These are phyloP conservation scores for Aselliscus stoliczkanus DNA, from an alignment of 2,797 vertebrate genomes.

Conservation along the genomic window DNA sequence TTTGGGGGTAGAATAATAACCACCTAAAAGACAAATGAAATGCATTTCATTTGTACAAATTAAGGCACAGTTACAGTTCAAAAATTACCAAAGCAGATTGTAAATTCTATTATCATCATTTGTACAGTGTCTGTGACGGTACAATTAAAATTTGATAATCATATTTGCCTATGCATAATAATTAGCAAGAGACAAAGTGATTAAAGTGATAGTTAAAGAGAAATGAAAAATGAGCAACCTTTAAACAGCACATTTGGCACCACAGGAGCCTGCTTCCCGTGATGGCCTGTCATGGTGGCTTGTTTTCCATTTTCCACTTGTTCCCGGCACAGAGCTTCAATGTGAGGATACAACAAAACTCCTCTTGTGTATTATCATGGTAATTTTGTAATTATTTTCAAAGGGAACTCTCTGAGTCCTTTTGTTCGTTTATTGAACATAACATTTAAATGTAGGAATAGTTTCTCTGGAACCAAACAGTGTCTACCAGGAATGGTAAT, in stretches of 20 bases:
- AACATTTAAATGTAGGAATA: background rate
- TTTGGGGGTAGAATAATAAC: slow-evolving; percentile 5
- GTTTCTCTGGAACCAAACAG: background rate
- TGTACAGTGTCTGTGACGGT: background rate
- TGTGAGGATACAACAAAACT: background rate
- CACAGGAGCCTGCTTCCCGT: background rate
- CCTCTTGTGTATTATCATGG: background rate
- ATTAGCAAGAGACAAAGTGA: slow-evolving; percentile 63
- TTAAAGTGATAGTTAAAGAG: slow-evolving; percentile 32
- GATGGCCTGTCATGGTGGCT: background rate
- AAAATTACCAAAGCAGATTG: slow-evolving; percentile 53
- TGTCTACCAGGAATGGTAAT: background rate
- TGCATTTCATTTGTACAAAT: slow-evolving; percentile 44
- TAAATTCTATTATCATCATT: background rate
- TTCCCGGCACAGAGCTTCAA: background rate
- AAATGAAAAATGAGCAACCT: background rate
- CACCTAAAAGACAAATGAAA: slow-evolving; percentile 48
- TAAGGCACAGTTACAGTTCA: slow-evolving; percentile 32
- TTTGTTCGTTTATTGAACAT: background rate
- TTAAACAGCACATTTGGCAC: background rate
- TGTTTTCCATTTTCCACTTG: slow-evolving; percentile 15
- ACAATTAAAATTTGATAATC: slow-evolving; percentile 60
- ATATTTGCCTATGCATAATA: slow-evolving; percentile 50
- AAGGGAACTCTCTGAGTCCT: background rate
- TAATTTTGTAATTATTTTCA: slow-evolving; percentile 17